phyloP scores from a whole-genome alignment of 2,113 vertebrate species.

The Cynopterus brachyotis region DNA sequence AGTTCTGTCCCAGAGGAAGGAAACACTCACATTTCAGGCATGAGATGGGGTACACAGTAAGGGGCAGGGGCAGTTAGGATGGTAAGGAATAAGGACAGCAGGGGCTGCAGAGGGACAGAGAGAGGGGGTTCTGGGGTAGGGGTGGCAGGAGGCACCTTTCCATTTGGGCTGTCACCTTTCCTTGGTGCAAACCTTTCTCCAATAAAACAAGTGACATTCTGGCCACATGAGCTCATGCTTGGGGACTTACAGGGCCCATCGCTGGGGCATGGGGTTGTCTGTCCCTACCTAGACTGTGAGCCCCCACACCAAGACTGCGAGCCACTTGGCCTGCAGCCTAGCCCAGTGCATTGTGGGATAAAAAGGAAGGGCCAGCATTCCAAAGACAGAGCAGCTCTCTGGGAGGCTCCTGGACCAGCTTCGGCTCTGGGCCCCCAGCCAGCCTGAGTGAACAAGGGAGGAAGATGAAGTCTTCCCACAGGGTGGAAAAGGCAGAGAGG shows the following conservation, averaged over 20 bases:
- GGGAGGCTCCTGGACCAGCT: background rate
- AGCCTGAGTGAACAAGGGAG: background rate
- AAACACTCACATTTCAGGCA: background rate
- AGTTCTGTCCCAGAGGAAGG: background rate
- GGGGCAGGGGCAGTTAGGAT: background rate
- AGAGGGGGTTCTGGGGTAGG: background rate
- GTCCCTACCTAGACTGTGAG: constrained; percentile 43
- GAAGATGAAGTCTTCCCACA: background rate
- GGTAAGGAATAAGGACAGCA: background rate
- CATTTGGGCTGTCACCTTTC: background rate
- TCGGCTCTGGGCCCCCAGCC: constrained; percentile 35
- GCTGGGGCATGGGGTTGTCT: background rate
- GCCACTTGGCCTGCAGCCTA: constrained; percentile 17
- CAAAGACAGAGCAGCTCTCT: background rate
- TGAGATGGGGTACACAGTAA: background rate
- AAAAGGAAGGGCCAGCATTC: constrained; percentile 17
- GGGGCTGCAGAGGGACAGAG: background rate
- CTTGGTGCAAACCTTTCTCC: background rate
- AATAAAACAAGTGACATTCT: constrained; percentile 51
- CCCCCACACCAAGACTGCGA: background rate
- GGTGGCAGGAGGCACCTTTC: background rate
- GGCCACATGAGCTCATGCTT: constrained; percentile 50
- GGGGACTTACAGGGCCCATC: background rate
- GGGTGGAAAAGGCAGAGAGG: background rate
- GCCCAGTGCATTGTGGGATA: constrained; percentile 24